These are phyloP conservation scores for Sebastes cheni DNA, from an alignment of 2,797 vertebrate species.

Conservation along the genomic window DNA sequence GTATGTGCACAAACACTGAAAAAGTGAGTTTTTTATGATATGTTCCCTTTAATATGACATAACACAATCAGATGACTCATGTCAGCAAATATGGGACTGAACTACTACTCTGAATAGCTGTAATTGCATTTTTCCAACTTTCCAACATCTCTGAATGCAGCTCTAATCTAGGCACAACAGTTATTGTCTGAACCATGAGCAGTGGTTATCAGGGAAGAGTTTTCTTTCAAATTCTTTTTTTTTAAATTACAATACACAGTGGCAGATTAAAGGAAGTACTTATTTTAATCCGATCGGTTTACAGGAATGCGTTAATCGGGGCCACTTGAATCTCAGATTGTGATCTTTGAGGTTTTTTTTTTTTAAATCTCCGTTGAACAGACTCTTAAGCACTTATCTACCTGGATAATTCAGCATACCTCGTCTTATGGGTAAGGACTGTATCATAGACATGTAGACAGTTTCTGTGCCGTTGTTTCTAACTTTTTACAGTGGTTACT, in stretches of 20 bases:
- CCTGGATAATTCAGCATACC: slow-evolving; percentile 76
- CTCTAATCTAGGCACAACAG: background rate
- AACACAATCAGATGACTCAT: background rate
- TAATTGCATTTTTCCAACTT: background rate
- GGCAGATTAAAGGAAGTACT: slow-evolving; percentile 9
- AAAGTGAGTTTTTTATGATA: too few species aligned
- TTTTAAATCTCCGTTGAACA: slow-evolving; percentile 38
- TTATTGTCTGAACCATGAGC: background rate
- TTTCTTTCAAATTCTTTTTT: background rate
- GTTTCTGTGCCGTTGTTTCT: slow-evolving; percentile 66
- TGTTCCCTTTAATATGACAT: background rate
- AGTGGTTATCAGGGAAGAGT: background rate
- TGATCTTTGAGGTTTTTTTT: slow-evolving; percentile 9
- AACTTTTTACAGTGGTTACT: slow-evolving; percentile 71
- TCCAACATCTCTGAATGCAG: slow-evolving; percentile 5
- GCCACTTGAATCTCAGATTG: slow-evolving; percentile 43
- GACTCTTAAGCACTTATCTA: slow-evolving; percentile 72
- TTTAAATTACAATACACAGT: background rate
- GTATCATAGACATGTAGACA: slow-evolving; percentile 68
- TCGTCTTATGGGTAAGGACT: slow-evolving; percentile 67
- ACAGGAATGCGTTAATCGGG: slow-evolving; percentile 13
- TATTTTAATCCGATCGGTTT: slow-evolving; percentile 24
- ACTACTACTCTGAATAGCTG: background rate
- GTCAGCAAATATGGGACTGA: background rate
- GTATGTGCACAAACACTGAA: too few species aligned